Evolutionary conservation across 1,140 invertebrate species (phyloP).

Genomic region (Chrysoperla carnea): DNA sequence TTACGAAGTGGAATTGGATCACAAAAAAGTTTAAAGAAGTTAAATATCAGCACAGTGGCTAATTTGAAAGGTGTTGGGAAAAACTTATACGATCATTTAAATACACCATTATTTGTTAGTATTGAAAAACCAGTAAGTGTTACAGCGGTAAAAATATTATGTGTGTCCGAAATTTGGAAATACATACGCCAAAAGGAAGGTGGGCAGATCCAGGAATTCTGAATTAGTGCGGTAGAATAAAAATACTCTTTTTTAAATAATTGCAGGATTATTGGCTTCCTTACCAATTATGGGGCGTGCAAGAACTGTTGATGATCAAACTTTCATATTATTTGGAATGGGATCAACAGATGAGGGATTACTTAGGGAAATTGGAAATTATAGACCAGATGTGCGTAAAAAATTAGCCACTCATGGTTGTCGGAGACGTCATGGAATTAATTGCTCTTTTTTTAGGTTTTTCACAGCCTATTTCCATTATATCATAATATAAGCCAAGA

Average conservation of each 20-base stretch:
- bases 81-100: constrained; percentile 62
- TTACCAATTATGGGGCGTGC: constrained; percentile 38
- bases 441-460: constrained; percentile 37
- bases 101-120: constrained; percentile 46
- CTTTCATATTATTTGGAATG: constrained; percentile 43
- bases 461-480: constrained; percentile 42
- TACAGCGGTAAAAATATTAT: constrained; percentile 39
- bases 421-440: no score
- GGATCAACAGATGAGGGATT: constrained; percentile 44
- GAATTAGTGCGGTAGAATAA: not conserved
- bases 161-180: constrained; percentile 30
- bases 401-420: no score
- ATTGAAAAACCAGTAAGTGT: constrained; percentile 38
- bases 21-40: constrained; percentile 37
- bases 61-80: constrained; percentile 52
- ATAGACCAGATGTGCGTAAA: constrained; percentile 31
- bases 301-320: constrained; percentile 23
- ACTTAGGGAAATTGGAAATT: constrained; percentile 43
- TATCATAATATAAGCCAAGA: constrained; percentile 37
- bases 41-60: constrained; percentile 41
- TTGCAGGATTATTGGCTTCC: constrained; percentile 26
- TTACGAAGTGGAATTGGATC: constrained; percentile 80
- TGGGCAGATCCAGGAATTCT: constrained; percentile 11
- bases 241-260: not conserved
- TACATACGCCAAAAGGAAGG: constrained; percentile 41